A percentile compares a stretch with the other conserved stretches of the same genome.
Conservation (phyloP, 2,888 invertebrate species). For the Drepana falcataria region DNA sequence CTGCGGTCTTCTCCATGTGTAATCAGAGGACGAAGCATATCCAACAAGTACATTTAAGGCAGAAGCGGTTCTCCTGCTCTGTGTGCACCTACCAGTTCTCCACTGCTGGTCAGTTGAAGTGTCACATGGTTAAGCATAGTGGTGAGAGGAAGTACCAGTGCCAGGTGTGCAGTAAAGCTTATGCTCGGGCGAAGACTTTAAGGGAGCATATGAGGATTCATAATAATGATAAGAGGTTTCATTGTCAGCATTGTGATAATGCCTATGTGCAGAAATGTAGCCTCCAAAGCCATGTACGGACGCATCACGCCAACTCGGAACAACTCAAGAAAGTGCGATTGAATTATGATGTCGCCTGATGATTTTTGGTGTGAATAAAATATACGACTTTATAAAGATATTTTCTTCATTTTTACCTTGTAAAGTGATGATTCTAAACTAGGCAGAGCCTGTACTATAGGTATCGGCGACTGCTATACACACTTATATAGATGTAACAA, state of each 20-base stretch:
- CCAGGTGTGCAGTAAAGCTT: slow-evolving; percentile 64
- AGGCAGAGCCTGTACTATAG: no score
- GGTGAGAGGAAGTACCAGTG: slow-evolving; percentile 57
- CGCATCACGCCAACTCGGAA: slow-evolving; percentile 52
- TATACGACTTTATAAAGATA: no score
- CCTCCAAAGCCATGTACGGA: slow-evolving; percentile 56
- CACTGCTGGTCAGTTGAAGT: slow-evolving; percentile 44
- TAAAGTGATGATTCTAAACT: no score
- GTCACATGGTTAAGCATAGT: slow-evolving; percentile 54
- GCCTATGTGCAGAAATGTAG: slow-evolving; percentile 67
- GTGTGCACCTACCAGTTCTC: slow-evolving; percentile 50
- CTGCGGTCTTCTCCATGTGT: slow-evolving; percentile 52
- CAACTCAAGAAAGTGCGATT: slow-evolving; percentile 22
- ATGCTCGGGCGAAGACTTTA: slow-evolving; percentile 49
- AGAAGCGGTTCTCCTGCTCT: slow-evolving; percentile 47
- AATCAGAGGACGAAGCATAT: slow-evolving; percentile 60
- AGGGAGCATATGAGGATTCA: slow-evolving; percentile 62
- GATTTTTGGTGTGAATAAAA: no score
- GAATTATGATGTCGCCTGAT: no score
- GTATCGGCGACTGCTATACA: no score
- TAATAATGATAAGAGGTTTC: slow-evolving; percentile 62
- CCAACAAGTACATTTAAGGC: slow-evolving; percentile 50
- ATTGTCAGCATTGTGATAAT: slow-evolving; percentile 58
- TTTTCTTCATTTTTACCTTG: no score
- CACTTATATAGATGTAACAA: no score